Percentiles rank a stretch among this genome's conserved stretches.
phyloP scores from a whole-genome alignment of 2,797 vertebrate genomes.

The Lerista edwardsae region DNA sequence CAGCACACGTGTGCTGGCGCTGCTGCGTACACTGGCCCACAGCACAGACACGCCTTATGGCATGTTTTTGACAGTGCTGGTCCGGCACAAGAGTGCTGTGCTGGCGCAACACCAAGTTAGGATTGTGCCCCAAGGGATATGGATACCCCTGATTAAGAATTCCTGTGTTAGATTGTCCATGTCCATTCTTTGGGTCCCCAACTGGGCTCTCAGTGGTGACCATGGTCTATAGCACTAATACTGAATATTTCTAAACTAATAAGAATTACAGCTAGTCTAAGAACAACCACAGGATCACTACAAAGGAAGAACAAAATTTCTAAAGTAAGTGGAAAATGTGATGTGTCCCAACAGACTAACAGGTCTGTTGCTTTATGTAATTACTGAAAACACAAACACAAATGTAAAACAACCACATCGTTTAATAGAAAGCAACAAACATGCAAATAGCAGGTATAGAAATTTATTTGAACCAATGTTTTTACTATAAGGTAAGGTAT shows the following conservation, averaged over 20 bases:
- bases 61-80: too few relatives aligned
- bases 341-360: neutral
- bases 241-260: neutral
- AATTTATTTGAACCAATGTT: constrained; percentile 84
- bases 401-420: constrained; percentile 77
- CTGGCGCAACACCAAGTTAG: too few relatives aligned
- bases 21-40: too few relatives aligned
- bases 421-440: constrained; percentile 87
- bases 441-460: constrained; percentile 90
- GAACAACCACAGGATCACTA: neutral
- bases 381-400: constrained; percentile 49
- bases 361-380: neutral
- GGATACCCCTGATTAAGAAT: too few relatives aligned
- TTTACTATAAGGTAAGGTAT: constrained; percentile 86
- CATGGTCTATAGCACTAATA: neutral
- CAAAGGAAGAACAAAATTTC: neutral
- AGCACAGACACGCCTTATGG: too few relatives aligned
- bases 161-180: too few relatives aligned
- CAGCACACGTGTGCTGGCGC: too few relatives aligned
- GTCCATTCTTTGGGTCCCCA: too few relatives aligned
- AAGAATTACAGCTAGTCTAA: neutral
- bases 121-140: too few relatives aligned
- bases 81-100: too few relatives aligned
- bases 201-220: too few relatives aligned
- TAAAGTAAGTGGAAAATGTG: neutral